Evolutionary conservation across 2,113 vertebrate species (phyloP).

Genomic region (Gavia stellata): DNA sequence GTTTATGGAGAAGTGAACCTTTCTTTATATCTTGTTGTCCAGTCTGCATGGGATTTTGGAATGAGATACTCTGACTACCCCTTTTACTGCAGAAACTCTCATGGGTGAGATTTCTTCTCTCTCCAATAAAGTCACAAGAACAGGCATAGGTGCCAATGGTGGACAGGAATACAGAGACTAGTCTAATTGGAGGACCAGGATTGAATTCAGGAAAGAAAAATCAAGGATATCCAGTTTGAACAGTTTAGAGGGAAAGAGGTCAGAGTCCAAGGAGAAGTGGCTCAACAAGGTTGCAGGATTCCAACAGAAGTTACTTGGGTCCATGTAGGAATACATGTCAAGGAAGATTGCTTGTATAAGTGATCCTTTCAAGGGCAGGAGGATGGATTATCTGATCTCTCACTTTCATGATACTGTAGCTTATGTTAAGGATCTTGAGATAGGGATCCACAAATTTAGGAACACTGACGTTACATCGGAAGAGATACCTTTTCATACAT

Average conservation of each 20-base stretch:
- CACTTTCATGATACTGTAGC: not conserved
- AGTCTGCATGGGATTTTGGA: not conserved
- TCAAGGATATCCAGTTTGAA: not conserved
- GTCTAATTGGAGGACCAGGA: not conserved
- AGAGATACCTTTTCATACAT: not conserved
- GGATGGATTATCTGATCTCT: not conserved
- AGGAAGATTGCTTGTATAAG: not conserved
- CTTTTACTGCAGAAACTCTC: not conserved
- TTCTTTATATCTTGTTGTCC: not conserved
- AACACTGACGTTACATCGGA: not conserved
- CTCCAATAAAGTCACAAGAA: not conserved
- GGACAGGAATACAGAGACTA: not conserved
- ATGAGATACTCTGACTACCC: not conserved
- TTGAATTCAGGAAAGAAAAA: not conserved
- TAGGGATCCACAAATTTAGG: not conserved
- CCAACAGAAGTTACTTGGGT: not conserved
- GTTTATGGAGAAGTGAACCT: not conserved
- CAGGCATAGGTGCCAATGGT: not conserved
- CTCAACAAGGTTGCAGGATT: not conserved
- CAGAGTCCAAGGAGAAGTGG: not conserved
- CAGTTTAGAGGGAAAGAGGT: not conserved
- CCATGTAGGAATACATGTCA: not conserved
- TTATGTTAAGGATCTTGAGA: not conserved
- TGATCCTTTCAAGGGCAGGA: not conserved
- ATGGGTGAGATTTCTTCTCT: not conserved